Percentiles rank a stretch among this genome's conserved stretches.
phyloP scores from a whole-genome alignment of 64 coral and sea anemone species.

The Porites australiensis region DNA sequence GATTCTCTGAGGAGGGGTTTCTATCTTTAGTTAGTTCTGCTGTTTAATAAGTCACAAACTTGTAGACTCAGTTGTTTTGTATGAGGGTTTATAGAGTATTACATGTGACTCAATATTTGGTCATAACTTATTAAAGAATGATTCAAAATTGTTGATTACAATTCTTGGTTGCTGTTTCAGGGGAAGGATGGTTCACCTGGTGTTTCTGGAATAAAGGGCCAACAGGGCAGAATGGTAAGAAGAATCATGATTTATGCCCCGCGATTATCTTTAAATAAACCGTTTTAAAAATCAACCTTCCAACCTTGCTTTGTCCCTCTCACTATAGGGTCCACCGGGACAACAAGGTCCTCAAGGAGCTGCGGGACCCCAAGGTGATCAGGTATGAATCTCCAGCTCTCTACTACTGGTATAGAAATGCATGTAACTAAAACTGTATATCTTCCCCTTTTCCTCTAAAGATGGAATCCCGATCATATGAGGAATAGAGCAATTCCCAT shows the following conservation, averaged over 20 bases:
- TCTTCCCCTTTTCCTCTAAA: too few species aligned
- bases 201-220: constrained; percentile 30
- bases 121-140: too few species aligned
- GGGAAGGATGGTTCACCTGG: constrained; percentile 3
- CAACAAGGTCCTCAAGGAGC: background rate
- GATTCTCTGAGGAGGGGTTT: too few species aligned
- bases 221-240: constrained; percentile 33
- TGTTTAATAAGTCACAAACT: too few species aligned
- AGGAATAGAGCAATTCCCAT: too few species aligned
- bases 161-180: background rate
- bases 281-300: background rate
- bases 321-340: background rate
- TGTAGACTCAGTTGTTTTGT: too few species aligned
- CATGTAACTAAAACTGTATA: too few species aligned
- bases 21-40: too few species aligned
- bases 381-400: background rate
- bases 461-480: too few species aligned
- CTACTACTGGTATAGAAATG: too few species aligned
- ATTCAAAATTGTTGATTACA: background rate
- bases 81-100: too few species aligned
- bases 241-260: background rate
- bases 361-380: constrained; percentile 17
- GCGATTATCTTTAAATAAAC: background rate
- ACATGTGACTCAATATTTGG: too few species aligned
- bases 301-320: background rate